These are phyloP conservation scores for Leptinotarsa undecemlineata DNA, from an alignment of 1,140 invertebrate genomes.

Conservation along the genomic window DNA sequence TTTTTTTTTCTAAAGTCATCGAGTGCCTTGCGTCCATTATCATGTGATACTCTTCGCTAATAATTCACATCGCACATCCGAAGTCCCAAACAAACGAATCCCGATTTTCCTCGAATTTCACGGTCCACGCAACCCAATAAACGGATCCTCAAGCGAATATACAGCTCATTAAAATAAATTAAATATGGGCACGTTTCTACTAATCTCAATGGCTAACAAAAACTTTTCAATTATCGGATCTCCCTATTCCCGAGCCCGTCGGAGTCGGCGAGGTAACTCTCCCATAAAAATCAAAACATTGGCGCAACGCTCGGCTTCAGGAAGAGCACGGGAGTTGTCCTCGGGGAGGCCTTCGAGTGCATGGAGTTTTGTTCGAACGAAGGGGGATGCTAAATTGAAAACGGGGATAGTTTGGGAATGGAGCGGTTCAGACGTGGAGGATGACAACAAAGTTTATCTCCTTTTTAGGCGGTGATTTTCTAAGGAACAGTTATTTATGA, in stretches of 20 bases:
- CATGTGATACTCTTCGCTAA: too few relatives aligned
- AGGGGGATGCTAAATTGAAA: slow-evolving; percentile 7
- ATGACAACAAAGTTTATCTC: too few relatives aligned
- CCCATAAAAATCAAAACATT: slow-evolving; percentile 54
- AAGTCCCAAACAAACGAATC: background rate
- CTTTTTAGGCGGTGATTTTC: too few relatives aligned
- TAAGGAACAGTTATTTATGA: too few relatives aligned
- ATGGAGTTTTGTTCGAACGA: background rate
- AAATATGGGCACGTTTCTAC: slow-evolving; percentile 49
- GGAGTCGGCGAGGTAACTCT: slow-evolving; percentile 41
- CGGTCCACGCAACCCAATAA: slow-evolving; percentile 15
- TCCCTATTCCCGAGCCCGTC: slow-evolving; percentile 25
- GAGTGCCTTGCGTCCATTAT: too few relatives aligned
- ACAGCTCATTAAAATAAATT: slow-evolving; percentile 48
- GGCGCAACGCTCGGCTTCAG: slow-evolving; percentile 36
- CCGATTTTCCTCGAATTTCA: slow-evolving; percentile 8
- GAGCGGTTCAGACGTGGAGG: too few relatives aligned
- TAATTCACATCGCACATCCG: background rate
- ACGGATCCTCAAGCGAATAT: slow-evolving; percentile 35
- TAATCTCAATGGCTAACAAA: slow-evolving; percentile 52
- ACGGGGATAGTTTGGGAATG: background rate
- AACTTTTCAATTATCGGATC: slow-evolving; percentile 49
- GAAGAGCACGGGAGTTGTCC: slow-evolving; percentile 27
- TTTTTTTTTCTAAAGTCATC: too few relatives aligned
- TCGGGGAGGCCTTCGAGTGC: slow-evolving; percentile 32